Base-by-base conservation (phyloP, 2,113 vertebrate species). In the Engystomops pustulosus region DNA sequence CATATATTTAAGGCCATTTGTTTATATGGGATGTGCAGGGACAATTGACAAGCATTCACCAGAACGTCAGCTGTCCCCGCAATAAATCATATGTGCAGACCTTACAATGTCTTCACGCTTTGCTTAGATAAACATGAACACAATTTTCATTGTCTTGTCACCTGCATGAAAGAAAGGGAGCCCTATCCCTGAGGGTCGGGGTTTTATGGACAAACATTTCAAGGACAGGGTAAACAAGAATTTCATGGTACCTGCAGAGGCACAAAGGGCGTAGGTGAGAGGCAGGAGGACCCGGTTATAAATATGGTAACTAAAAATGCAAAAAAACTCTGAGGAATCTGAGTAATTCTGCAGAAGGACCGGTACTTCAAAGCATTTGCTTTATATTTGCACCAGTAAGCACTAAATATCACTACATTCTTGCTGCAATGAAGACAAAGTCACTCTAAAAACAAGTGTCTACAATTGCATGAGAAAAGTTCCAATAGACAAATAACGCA, bases 111-210 rank as follows among this genome's bases (percentile, higher is more conserved):
- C 27, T 30, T 81, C 12, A 25, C 23, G 36, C 65, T 53, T 49
- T 38, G n/a, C 65, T 70, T 81, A 67, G 47, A 53, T 55, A 81
- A 81, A 81, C 79, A 70, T 12, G 32, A 7, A n/a, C 10, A 23
- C 60, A 68, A 60, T 27, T 47, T n/a, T 27, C n/a, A 47, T 36
- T 55, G 67, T 25, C 45, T 11, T 53, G 58, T 67, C 25, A 79
- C 53, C 17, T 79, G 32, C n/a, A 41, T 38, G 14, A 70, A 67
- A n/a, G 79, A 69, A 53, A 36, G 1, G 14, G 30, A 69, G 11
- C 9, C 7, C 58, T 30, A 15, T 55, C 20, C 47, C 65, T 14
- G 34, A 41, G 79, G 47, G 67, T 36, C 36, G 8, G 14, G 45
- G 47, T 7, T 23, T 53, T 55, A 36, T 70, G 67, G 41, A 70